phyloP scores from a whole-genome alignment of 2,113 vertebrate genomes.

The Melozone crissalis region DNA sequence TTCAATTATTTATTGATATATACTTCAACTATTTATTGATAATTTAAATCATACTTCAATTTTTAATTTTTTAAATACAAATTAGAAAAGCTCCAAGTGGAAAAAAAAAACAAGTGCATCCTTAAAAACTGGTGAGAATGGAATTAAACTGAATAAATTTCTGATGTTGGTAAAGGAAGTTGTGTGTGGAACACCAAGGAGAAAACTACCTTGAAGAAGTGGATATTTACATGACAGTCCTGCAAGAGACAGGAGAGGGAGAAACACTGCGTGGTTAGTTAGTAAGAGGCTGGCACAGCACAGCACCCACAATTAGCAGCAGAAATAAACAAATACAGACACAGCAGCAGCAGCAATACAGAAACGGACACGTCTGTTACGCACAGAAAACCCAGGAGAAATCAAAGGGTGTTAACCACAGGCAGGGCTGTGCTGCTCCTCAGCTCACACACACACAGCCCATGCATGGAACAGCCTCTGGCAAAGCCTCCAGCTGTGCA shows the following conservation, averaged over 20 bases:
- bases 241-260: slow-evolving; percentile 76
- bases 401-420: background rate
- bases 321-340: background rate
- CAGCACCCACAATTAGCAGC: background rate
- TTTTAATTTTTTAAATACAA: rapidly evolving
- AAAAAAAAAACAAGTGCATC: slow-evolving; percentile 19
- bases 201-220: slow-evolving; percentile 84
- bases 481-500: rapidly evolving
- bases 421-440: background rate
- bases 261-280: slow-evolving; percentile 65
- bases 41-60: background rate
- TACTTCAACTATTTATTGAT: background rate
- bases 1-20: background rate
- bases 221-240: slow-evolving; percentile 84
- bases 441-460: rapidly evolving
- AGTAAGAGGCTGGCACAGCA: background rate
- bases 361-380: background rate
- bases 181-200: background rate
- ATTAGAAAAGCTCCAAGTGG: background rate
- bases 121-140: slow-evolving; percentile 12
- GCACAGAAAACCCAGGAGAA: background rate
- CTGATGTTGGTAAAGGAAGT: background rate
- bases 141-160: background rate
- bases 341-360: background rate
- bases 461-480: background rate